Conservation (phyloP, 2,888 invertebrate species). For the Hylaea fasciaria region DNA sequence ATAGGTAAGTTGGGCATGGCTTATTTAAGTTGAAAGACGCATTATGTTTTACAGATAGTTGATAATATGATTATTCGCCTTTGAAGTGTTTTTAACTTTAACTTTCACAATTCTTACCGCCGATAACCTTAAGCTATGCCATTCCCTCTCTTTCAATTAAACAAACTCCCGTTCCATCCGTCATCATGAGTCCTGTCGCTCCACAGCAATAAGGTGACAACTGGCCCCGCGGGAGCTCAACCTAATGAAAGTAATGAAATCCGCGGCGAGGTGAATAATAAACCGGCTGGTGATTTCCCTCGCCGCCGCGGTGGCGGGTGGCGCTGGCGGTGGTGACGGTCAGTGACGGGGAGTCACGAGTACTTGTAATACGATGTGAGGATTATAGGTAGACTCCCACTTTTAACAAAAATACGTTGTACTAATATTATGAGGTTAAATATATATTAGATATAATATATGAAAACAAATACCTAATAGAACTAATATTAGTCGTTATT, state of each 20-base stretch:
- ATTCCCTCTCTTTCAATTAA: conserved; percentile 29
- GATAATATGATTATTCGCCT: no score
- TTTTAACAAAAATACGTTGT: no score
- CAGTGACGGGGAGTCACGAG: background rate
- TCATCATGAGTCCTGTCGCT: background rate
- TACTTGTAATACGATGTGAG: background rate
- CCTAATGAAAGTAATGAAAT: conserved; percentile 54
- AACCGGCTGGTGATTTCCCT: conserved; percentile 69
- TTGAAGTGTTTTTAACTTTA: no score
- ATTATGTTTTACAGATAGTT: no score
- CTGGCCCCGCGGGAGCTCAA: conserved; percentile 34
- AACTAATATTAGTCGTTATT: no score
- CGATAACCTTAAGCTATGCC: no score
- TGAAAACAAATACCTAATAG: no score
- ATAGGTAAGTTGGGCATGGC: no score
- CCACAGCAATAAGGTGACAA: conserved; percentile 47
- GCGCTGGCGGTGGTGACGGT: background rate
- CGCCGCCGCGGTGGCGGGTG: conserved; percentile 49
- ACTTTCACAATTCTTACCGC: no score
- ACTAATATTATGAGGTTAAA: no score
- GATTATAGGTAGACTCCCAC: background rate
- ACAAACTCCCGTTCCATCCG: conserved; percentile 6
- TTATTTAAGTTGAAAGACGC: no score
- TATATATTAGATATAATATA: no score
- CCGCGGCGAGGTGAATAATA: conserved; percentile 67